Conservation (phyloP, 2,888 invertebrate genomes). For the Eristalinus aeneus region DNA sequence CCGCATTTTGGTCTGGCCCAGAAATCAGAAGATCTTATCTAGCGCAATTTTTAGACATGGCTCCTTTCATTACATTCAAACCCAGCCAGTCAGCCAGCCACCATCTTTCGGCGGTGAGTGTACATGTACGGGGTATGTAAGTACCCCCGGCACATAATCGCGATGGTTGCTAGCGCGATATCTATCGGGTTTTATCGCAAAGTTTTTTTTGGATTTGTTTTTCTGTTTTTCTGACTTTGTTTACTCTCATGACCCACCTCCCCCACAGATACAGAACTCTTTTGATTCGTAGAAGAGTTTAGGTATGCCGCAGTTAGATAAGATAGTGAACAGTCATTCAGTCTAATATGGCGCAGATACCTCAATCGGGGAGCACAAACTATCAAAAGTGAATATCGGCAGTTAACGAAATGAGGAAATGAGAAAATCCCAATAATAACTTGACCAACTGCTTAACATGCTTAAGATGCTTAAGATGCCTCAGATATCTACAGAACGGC, state of each 20-base stretch:
- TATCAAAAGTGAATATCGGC: conserved; percentile 18
- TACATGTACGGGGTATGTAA: neutral
- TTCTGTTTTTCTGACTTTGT: neutral
- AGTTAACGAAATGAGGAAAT: neutral
- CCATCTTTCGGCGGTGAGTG: conserved; percentile 16
- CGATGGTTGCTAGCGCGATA: conserved; percentile 38
- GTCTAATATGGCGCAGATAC: conserved; percentile 51
- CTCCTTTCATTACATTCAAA: conserved; percentile 59
- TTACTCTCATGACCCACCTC: neutral
- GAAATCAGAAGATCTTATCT: conserved; percentile 70
- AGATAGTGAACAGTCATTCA: conserved; percentile 57
- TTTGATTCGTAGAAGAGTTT: conserved; percentile 68
- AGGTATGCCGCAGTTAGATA: conserved; percentile 50
- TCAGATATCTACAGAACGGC: too few species aligned
- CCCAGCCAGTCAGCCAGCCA: neutral
- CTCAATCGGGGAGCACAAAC: conserved; percentile 9
- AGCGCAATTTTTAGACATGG: conserved; percentile 69
- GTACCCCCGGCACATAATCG: neutral
- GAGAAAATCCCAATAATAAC: conserved; percentile 46
- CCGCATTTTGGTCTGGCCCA: conserved; percentile 50
- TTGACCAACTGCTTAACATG: conserved; percentile 41
- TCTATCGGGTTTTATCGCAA: conserved; percentile 65
- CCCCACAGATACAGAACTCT: conserved; percentile 42
- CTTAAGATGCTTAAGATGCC: neutral
- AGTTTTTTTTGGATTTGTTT: conserved; percentile 23